A percentile compares a stretch with the other conserved stretches of the same genome.
These are phyloP conservation scores for Arrhopalites spinosus DNA, from an alignment of 2,888 invertebrate genomes.

Conservation along the genomic window DNA sequence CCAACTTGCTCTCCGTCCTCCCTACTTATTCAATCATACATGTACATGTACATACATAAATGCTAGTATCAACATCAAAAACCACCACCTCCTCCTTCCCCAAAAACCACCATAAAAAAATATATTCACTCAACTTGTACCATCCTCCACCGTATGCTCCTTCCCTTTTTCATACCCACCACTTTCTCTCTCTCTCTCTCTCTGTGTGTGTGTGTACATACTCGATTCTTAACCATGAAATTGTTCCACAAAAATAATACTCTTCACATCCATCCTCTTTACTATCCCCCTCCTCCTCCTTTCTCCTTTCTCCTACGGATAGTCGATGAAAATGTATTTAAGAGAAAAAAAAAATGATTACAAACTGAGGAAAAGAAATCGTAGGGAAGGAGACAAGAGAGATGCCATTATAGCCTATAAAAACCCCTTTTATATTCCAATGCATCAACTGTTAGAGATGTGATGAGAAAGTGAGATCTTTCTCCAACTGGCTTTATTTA, in stretches of 20 bases:
- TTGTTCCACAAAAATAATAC: background rate
- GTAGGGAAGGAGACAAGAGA: slow-evolving; percentile 21
- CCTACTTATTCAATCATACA: background rate
- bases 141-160: too few species aligned
- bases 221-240: background rate
- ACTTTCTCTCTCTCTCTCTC: slow-evolving; percentile 7
- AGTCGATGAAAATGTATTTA: background rate
- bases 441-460: background rate
- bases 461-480: background rate
- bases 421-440: too few species aligned
- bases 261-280: too few species aligned
- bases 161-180: background rate
- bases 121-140: too few species aligned
- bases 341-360: slow-evolving; percentile 4
- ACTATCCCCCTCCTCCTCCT: too few species aligned
- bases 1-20: slow-evolving; percentile 19
- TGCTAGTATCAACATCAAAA: background rate
- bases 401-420: too few species aligned
- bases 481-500: slow-evolving; percentile 21
- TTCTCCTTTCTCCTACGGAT: background rate
- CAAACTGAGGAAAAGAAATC: background rate
- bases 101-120: too few species aligned
- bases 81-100: background rate
- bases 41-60: slow-evolving; percentile 2
- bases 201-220: background rate